Conservation (phyloP, 2,888 invertebrate species). For the Tetranychus piercei region DNA sequence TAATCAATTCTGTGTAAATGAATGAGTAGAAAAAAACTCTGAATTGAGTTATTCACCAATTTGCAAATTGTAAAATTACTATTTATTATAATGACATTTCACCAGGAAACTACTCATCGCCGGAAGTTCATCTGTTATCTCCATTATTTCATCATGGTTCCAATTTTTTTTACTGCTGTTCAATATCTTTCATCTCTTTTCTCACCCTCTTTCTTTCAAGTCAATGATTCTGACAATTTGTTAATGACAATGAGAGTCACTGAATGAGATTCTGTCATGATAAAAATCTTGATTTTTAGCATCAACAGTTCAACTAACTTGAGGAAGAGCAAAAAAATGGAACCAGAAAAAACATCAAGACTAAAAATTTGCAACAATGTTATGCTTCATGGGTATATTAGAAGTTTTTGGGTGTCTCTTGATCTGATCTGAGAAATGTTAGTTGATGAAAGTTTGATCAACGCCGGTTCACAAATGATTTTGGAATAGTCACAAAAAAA, state of each 20-base stretch:
- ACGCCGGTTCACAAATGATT: not conserved
- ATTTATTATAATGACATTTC: not conserved
- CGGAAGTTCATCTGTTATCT: not conserved
- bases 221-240: not conserved
- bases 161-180: too few species aligned
- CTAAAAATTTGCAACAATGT: not conserved
- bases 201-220: too few species aligned
- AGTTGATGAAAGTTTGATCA: not conserved
- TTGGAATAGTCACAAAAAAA: too few species aligned
- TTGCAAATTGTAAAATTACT: too few species aligned
- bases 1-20: not conserved
- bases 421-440: too few species aligned
- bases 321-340: not conserved
- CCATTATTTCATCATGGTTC: too few species aligned
- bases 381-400: too few species aligned
- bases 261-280: not conserved
- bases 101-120: not conserved
- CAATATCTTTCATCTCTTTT: too few species aligned
- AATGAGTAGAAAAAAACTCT: too few species aligned
- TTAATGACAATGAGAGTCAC: not conserved
- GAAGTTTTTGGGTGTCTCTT: too few species aligned
- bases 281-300: not conserved
- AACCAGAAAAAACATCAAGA: not conserved
- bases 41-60: too few species aligned
- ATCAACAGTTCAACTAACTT: not conserved